Conservation (phyloP, 2,113 vertebrate genomes). For the Brachyhypopomus gauderio region DNA sequence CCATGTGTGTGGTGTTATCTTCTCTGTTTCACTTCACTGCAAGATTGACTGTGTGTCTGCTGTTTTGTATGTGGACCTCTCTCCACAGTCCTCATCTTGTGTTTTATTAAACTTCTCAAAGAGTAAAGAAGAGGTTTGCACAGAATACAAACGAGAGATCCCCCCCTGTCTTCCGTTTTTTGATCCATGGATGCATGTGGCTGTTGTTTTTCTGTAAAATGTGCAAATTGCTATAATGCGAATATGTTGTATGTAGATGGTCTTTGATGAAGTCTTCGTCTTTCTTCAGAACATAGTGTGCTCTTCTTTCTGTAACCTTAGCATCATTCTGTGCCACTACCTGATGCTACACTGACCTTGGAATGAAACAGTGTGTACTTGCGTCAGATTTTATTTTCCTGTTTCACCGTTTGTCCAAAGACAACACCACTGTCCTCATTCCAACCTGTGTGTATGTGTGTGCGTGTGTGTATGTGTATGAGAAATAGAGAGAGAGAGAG, state of each 20-base stretch:
- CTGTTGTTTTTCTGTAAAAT: background rate
- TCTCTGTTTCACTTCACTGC: background rate
- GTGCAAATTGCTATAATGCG: background rate
- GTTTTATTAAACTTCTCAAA: slow-evolving; percentile 12
- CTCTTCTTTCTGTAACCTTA: background rate
- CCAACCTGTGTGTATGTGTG: slow-evolving; percentile 4
- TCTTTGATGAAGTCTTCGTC: background rate
- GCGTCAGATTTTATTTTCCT: background rate
- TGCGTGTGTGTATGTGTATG: slow-evolving; percentile 16
- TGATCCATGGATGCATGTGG: background rate
- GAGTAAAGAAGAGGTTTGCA: background rate
- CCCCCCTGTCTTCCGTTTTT: background rate
- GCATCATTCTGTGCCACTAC: background rate
- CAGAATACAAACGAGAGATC: background rate
- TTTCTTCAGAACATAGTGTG: background rate
- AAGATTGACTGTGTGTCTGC: background rate
- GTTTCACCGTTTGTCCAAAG: background rate
- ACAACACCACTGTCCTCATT: too few relatives aligned
- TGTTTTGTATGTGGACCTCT: slow-evolving; percentile 6
- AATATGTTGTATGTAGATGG: background rate
- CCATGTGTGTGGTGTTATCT: background rate
- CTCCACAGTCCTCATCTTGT: background rate
- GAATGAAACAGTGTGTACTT: too few relatives aligned
- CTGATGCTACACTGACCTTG: background rate
- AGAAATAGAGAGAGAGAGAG: slow-evolving; percentile 40